Evolutionary conservation across 2,888 invertebrate genomes (phyloP).

Genomic region (Ophion costatus): DNA sequence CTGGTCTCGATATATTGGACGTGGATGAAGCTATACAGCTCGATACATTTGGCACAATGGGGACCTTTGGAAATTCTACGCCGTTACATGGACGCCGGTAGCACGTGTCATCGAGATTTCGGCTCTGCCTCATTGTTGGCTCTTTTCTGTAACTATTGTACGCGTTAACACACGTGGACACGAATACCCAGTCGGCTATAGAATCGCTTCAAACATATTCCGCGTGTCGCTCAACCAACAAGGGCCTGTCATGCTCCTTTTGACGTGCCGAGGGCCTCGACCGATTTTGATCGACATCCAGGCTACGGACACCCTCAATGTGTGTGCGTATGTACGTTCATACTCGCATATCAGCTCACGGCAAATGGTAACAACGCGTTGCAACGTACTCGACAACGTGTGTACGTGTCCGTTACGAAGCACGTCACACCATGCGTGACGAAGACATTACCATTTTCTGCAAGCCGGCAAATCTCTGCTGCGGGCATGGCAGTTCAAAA

Average conservation of each 20-base stretch:
- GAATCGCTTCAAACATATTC: slow-evolving; percentile 67
- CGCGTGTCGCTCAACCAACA: slow-evolving; percentile 56
- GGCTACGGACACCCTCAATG: slow-evolving; percentile 9
- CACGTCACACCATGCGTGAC: too few relatives aligned
- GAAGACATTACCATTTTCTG: slow-evolving; percentile 10
- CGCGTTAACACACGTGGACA: not conserved
- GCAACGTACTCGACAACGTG: slow-evolving; percentile 4
- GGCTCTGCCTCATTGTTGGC: slow-evolving; percentile 35
- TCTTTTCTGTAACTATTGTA: not conserved
- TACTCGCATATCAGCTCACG: not conserved
- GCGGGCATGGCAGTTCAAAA: not conserved
- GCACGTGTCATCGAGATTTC: slow-evolving; percentile 50
- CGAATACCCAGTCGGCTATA: slow-evolving; percentile 24
- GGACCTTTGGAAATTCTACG: slow-evolving; percentile 12
- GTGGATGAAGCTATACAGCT: not conserved
- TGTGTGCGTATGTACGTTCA: not conserved
- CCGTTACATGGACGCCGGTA: slow-evolving; percentile 14
- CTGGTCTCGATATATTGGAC: not conserved
- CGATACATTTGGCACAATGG: slow-evolving; percentile 32
- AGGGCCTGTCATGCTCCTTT: slow-evolving; percentile 51
- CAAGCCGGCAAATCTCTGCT: not conserved
- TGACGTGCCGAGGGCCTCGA: slow-evolving; percentile 51
- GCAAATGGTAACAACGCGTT: slow-evolving; percentile 53
- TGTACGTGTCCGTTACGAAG: not conserved
- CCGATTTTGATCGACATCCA: slow-evolving; percentile 56